These are phyloP conservation scores for Meda fulgida DNA, from an alignment of 2,797 vertebrate species.

Conservation along the genomic window DNA sequence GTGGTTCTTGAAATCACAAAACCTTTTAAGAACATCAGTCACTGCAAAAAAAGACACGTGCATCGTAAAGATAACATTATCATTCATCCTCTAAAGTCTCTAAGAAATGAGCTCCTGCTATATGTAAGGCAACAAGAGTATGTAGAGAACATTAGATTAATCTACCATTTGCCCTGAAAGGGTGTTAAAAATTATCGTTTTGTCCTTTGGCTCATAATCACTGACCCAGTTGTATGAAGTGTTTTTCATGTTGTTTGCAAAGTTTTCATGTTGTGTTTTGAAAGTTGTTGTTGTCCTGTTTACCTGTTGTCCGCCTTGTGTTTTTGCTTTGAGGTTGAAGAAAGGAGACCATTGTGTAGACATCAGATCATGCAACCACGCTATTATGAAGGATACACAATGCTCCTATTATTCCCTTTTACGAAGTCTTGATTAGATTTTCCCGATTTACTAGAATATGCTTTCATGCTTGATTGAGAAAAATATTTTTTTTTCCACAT, in stretches of 20 bases:
- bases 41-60: background rate
- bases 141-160: background rate
- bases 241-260: conserved; percentile 12
- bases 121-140: background rate
- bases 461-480: too few relatives aligned
- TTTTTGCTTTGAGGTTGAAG: background rate
- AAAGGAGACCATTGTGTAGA: background rate
- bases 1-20: background rate
- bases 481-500: too few relatives aligned
- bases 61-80: background rate
- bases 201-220: background rate
- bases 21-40: conserved; percentile 10
- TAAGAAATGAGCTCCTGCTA: background rate
- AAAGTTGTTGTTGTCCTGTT: conserved; percentile 28
- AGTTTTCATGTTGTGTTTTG: conserved; percentile 11
- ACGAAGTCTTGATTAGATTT: too few relatives aligned
- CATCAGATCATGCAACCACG: background rate
- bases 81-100: background rate
- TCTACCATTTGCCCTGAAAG: background rate
- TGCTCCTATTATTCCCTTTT: background rate
- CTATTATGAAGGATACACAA: background rate
- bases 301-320: conserved; percentile 15
- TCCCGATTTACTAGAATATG: too few relatives aligned
- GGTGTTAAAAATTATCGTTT: background rate
- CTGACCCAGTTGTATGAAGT: conserved; percentile 7